phyloP scores from a whole-genome alignment of 2,888 invertebrate species.

The Microctonus brassicae region DNA sequence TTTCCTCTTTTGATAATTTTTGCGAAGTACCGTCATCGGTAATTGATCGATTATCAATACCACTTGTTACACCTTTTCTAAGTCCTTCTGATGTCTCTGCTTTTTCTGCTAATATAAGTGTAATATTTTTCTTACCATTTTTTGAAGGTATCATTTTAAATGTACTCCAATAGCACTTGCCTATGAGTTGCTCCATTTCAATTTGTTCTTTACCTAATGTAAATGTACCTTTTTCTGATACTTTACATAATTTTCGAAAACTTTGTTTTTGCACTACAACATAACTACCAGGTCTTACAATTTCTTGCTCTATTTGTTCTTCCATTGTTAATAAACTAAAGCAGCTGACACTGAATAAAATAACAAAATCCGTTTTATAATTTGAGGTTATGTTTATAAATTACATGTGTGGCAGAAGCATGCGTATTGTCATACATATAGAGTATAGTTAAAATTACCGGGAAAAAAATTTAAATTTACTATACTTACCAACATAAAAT shows the following conservation, averaged over 20 bases:
- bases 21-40: constrained; percentile 86
- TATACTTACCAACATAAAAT: too few relatives aligned
- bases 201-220: constrained; percentile 80
- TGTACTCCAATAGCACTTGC: constrained; percentile 79
- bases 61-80: constrained; percentile 76
- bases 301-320: constrained; percentile 52
- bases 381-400: neutral
- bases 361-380: neutral
- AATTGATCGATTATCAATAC: constrained; percentile 88
- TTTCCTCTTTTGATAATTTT: constrained; percentile 85
- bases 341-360: neutral
- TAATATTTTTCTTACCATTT: constrained; percentile 47
- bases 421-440: too few relatives aligned
- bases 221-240: constrained; percentile 76
- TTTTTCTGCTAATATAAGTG: constrained; percentile 69
- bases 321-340: constrained; percentile 15
- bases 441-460: neutral
- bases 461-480: neutral
- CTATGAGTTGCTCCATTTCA: constrained; percentile 77
- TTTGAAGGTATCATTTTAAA: constrained; percentile 81
- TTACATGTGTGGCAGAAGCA: neutral
- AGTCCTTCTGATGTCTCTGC: constrained; percentile 76
- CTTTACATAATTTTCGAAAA: constrained; percentile 83
- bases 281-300: constrained; percentile 79
- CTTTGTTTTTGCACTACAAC: constrained; percentile 84